Evolutionary conservation across 2,888 invertebrate species (phyloP).

Genomic region (Belgica antarctica): DNA sequence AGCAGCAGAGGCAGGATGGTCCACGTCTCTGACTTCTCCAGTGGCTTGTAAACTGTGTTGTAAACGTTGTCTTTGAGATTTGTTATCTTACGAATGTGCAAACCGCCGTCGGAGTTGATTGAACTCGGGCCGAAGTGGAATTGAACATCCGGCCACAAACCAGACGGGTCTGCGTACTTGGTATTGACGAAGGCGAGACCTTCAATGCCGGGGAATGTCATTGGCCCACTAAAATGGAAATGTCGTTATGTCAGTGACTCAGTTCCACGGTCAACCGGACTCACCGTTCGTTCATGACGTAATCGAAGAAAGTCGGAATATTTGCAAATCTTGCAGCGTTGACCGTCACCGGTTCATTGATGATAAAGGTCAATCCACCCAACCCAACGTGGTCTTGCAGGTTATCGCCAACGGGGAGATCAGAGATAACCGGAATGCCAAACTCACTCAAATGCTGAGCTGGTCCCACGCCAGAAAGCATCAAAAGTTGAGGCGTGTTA

Average conservation of each 20-base stretch:
- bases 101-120: slow-evolving; percentile 77
- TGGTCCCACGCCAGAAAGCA: slow-evolving; percentile 87
- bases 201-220: slow-evolving; percentile 82
- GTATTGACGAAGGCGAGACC: slow-evolving; percentile 85
- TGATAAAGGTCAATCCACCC: slow-evolving; percentile 78
- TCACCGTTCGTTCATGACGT: slow-evolving; percentile 72
- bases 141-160: slow-evolving; percentile 79
- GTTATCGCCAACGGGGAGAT: slow-evolving; percentile 78
- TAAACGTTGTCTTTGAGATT: slow-evolving; percentile 76
- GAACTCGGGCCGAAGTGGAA: slow-evolving; percentile 85
- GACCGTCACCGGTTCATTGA: slow-evolving; percentile 77
- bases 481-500: slow-evolving; percentile 82
- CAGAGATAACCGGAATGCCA: slow-evolving; percentile 70
- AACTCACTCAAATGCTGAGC: slow-evolving; percentile 69
- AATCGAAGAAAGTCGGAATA: slow-evolving; percentile 74
- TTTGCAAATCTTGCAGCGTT: slow-evolving; percentile 75
- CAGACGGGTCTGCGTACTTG: slow-evolving; percentile 74
- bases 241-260: not conserved
- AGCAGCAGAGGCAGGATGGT: slow-evolving; percentile 76
- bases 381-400: slow-evolving; percentile 85
- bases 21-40: slow-evolving; percentile 78
- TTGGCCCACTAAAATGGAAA: slow-evolving; percentile 57
- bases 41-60: slow-evolving; percentile 80
- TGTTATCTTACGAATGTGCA: slow-evolving; percentile 72
- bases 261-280: not conserved